phyloP scores from a whole-genome alignment of 2,888 invertebrate species.

The Agrotis clavis region DNA sequence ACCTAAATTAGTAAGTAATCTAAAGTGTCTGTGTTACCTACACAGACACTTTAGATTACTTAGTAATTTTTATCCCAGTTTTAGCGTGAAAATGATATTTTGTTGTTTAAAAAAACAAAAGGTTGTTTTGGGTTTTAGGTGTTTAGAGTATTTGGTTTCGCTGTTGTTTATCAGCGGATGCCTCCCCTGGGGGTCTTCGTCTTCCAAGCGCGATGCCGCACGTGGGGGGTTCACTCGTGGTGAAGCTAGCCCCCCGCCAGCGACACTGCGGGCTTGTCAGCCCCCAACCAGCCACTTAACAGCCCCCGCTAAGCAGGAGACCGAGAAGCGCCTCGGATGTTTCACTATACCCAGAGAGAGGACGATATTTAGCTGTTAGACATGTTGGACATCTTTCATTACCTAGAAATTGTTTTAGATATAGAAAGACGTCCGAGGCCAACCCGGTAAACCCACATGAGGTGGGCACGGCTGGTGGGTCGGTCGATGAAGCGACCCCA shows the following conservation, averaged over 20 bases:
- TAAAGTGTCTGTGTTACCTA: too few relatives aligned
- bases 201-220: constrained; percentile 46
- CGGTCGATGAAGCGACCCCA: constrained; percentile 61
- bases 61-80: too few relatives aligned
- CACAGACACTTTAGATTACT: too few relatives aligned
- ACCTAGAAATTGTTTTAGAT: background rate
- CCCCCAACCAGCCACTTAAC: constrained; percentile 48
- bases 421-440: constrained; percentile 38
- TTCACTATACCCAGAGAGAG: constrained; percentile 46
- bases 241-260: constrained; percentile 27
- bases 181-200: constrained; percentile 61
- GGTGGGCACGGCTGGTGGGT: constrained; percentile 40
- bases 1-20: too few relatives aligned
- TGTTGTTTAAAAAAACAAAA: constrained; percentile 7
- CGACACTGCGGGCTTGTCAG: constrained; percentile 39
- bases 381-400: background rate
- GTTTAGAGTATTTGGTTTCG: background rate
- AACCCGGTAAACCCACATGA: constrained; percentile 33
- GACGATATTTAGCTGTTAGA: constrained; percentile 26
- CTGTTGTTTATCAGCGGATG: constrained; percentile 49
- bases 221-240: constrained; percentile 31
- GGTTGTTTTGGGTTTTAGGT: constrained; percentile 1
- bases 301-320: constrained; percentile 45
- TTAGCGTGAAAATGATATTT: too few relatives aligned
- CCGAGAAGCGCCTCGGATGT: constrained; percentile 41